These are phyloP conservation scores for Spea hammondii DNA, from an alignment of 2,797 vertebrate species.

Conservation along the genomic window DNA sequence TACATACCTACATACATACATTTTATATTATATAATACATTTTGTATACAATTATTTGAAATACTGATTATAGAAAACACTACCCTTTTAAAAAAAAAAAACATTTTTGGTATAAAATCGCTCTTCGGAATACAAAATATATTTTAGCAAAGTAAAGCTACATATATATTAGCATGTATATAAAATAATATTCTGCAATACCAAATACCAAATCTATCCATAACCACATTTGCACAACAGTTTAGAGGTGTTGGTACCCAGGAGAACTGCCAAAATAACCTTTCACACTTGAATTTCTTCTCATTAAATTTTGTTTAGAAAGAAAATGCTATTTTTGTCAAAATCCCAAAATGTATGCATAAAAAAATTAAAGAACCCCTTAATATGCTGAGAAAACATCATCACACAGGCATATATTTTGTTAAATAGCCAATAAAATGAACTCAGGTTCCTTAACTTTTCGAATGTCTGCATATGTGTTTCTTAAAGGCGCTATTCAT, in stretches of 20 bases:
- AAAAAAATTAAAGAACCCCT: constrained; percentile 44
- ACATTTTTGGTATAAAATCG: background rate
- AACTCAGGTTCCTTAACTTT: constrained; percentile 21
- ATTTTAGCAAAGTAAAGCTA: background rate
- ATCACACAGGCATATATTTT: constrained; percentile 50
- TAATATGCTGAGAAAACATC: constrained; percentile 50
- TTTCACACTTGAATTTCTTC: constrained; percentile 51
- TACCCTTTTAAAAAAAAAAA: too few relatives aligned
- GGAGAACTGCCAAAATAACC: constrained; percentile 51
- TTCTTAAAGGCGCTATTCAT: constrained; percentile 50
- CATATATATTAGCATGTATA: background rate
- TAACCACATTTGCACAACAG: constrained; percentile 41
- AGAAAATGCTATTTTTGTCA: constrained; percentile 52
- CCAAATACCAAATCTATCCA: constrained; percentile 36
- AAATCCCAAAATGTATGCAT: constrained; percentile 51
- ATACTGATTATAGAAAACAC: too few relatives aligned
- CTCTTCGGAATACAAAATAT: background rate
- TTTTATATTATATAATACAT: too few relatives aligned
- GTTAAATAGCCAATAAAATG: constrained; percentile 44
- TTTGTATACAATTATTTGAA: too few relatives aligned
- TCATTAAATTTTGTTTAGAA: constrained; percentile 54
- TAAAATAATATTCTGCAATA: constrained; percentile 28
- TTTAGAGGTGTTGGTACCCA: constrained; percentile 43
- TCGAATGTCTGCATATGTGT: constrained; percentile 41
- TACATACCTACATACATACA: too few relatives aligned